Conservation (phyloP, 1,140 invertebrate genomes). For the Parapsyche elsis region DNA sequence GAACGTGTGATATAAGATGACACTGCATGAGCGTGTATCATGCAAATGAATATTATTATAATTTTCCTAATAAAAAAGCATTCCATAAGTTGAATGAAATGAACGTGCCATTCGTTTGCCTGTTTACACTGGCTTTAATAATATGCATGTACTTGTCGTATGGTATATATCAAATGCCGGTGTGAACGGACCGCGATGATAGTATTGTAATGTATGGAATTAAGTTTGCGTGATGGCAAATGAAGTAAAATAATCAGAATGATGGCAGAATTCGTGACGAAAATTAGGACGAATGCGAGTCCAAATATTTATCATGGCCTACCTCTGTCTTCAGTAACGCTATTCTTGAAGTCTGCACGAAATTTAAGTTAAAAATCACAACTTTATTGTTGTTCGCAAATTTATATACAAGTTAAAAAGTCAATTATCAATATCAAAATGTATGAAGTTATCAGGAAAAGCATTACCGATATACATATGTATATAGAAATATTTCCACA, state of each 20-base stretch:
- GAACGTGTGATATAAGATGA: not conserved
- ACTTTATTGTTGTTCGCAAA: slow-evolving; percentile 29
- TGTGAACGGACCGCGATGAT: no score
- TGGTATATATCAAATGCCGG: no score
- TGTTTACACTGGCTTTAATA: no score
- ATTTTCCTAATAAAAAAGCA: not conserved
- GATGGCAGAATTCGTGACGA: not conserved
- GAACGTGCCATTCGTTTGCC: not conserved
- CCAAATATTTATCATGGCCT: slow-evolving; percentile 51
- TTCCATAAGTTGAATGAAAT: not conserved
- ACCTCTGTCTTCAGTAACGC: slow-evolving; percentile 57
- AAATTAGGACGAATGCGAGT: slow-evolving; percentile 45
- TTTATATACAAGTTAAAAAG: slow-evolving; percentile 17
- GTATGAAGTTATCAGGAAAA: slow-evolving; percentile 49
- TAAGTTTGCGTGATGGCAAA: no score
- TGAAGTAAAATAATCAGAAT: not conserved
- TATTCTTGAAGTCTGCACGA: slow-evolving; percentile 57
- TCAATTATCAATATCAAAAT: not conserved
- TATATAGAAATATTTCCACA: slow-evolving; percentile 12
- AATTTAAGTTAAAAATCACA: slow-evolving; percentile 53
- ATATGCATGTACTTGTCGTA: no score
- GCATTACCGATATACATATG: slow-evolving; percentile 56
- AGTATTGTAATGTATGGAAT: no score
- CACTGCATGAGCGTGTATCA: not conserved
- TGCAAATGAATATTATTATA: not conserved